These are phyloP conservation scores for Siphonodentalium dalli DNA, from an alignment of 2,888 invertebrate species.

Conservation along the genomic window DNA sequence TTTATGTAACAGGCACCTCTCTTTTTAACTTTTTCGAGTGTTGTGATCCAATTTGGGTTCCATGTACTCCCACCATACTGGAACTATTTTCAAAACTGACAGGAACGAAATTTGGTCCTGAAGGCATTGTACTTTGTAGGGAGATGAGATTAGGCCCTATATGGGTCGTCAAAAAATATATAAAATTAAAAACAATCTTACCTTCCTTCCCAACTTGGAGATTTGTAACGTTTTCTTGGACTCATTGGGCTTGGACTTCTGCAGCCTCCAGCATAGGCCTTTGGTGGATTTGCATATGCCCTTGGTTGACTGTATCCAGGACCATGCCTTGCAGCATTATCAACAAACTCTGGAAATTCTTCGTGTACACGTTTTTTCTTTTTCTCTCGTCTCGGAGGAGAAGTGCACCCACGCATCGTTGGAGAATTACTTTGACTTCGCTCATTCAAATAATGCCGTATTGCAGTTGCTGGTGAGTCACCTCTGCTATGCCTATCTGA, in stretches of 20 bases:
- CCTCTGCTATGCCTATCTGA: conserved; percentile 18
- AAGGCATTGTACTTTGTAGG: no score
- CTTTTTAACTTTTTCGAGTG: no score
- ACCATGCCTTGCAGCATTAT: conserved; percentile 15
- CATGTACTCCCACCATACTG: no score
- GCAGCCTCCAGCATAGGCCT: conserved; percentile 40
- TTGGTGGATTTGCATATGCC: conserved; percentile 49
- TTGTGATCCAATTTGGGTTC: no score
- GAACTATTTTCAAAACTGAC: no score
- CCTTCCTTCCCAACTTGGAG: no score
- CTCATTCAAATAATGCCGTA: conserved; percentile 38
- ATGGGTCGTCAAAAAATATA: no score
- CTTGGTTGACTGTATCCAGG: conserved; percentile 21
- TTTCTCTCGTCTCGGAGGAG: conserved; percentile 30
- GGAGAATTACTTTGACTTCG: conserved; percentile 50
- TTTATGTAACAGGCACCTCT: no score
- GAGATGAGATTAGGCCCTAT: no score
- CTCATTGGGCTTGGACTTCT: conserved; percentile 35
- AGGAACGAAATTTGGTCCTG: no score
- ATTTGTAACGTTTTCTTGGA: conserved; percentile 46
- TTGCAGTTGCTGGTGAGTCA: conserved; percentile 39
- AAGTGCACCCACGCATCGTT: conserved; percentile 38
- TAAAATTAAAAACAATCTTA: no score
- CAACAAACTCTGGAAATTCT: conserved; percentile 12
- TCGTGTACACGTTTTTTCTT: no score